Base-by-base conservation (phyloP, 2,888 invertebrate genomes). In the Rhopalosiphum nymphaeae region DNA sequence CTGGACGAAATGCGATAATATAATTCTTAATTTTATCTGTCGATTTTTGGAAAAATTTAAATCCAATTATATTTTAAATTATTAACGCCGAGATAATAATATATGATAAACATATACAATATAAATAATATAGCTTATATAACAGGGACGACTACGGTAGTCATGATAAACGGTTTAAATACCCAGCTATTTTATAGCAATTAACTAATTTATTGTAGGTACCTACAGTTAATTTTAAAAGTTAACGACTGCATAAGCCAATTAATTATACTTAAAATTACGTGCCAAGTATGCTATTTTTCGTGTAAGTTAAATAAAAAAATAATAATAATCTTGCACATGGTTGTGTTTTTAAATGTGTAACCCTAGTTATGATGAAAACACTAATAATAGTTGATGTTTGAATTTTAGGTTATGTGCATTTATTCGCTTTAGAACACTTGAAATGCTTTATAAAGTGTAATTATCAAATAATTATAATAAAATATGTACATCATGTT, bases 221-320 rank as follows among this genome's bases (percentile, higher is more conserved):
- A n/a, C 21, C 36, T 44, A 90, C 36, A 44, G 56, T 86, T 44
- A 42, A 86, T 91, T 85, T 56, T 86, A 44, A 85, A 91, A 91
- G 57, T 91, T 56, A 42, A 91, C 36, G 11, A 85, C 44, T 57
- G 21, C 78, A 21, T 25, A n/a, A 11, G 44, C 44, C 85, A 57
- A 91, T 44, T 85, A 85, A 86, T 85, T 85, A 85, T 57, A 57
- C 53, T 10, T 46, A 46, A 67, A 61, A 67, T 57, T 67, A 90
- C 46, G n/a, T 78, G 78, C 78, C 78, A 78, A 78, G 78, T 78
- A 36, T 78, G 36, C 78, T 21, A 78, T 36, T 25, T 36, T 11
- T 29, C 42, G n/a, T n/a, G 85, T 44, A 44, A 57, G 85, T 57
- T 57, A 91, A 91, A 29, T n/a, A 21, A 57, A 89, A n/a, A 11